Evolutionary conservation across 2,113 vertebrate species (phyloP), one percentile per base, ranked within the genome.

Genomic region (Anseranas semipalmata): DNA sequence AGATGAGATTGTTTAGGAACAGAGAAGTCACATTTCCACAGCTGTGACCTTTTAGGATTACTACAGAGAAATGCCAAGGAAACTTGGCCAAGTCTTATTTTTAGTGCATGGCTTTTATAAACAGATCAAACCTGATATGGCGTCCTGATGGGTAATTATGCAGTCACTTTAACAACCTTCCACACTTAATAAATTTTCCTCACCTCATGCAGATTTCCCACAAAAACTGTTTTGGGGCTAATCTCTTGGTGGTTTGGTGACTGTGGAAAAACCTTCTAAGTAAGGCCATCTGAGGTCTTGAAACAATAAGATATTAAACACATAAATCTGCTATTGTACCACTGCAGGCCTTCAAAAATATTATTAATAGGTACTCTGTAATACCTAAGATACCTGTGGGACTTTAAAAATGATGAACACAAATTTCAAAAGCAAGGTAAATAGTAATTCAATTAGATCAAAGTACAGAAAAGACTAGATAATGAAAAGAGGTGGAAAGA

Each of bases 21-120:
- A 86, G 43, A 77, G 37, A 89, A 93, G 30, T 56, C 67, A 71
- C 46, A 59, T 90, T 91, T 80, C 6, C 52, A 60, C 21, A 52
- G 19, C 33, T 58, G 41, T 86, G 76, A 95, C 15, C 56, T 96
- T 95, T 88, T 32, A 84, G 73, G 65, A 90, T 92, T 81, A 71
- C 20, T 68, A 39, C 20, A 65, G 43, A 88, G 68, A 89, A 88
- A 43, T 43, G 25, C 12, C 63, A 70, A 72, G 45, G 22, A 93
- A 85, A 88, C 50, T 33, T 80, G 59, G 39, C 19, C 15, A 83
- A 88, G 25, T 30, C 53, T 65, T 83, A 41, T 33, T 85, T 95
- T 94, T 62, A 92, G 24, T 46, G 35, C 11, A 6, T 52, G 39
- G 46, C 46, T 94, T 92, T 84, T 81, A 50, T 77, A 74, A 84